These are phyloP conservation scores for Rhabdornis inornatus DNA, from an alignment of 2,113 vertebrate species.

Conservation along the genomic window DNA sequence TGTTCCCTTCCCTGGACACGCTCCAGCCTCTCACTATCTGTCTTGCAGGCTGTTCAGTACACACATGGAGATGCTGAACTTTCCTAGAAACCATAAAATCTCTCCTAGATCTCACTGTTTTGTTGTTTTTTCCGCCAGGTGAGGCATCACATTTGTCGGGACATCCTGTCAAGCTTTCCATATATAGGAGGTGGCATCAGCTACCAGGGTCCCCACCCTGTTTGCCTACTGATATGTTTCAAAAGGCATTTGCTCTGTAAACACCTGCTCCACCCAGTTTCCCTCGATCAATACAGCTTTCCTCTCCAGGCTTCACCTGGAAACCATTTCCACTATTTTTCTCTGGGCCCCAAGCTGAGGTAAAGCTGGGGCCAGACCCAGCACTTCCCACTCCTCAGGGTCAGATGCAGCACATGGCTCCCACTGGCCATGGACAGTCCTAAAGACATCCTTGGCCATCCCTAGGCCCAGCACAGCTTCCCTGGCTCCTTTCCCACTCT, in stretches of 20 bases:
- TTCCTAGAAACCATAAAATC: constrained; percentile 14
- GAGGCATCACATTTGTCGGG: not conserved
- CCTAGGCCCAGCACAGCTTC: not conserved
- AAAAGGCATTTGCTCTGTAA: not conserved
- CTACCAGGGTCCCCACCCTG: not conserved
- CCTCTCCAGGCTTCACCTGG: not conserved
- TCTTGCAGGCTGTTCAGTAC: not conserved
- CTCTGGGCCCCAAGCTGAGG: not conserved
- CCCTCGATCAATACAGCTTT: not conserved
- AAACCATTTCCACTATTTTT: not conserved
- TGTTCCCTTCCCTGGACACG: accelerated
- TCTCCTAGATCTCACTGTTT: not conserved
- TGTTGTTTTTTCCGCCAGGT: not conserved
- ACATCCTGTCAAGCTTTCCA: not conserved
- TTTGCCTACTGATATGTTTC: not conserved
- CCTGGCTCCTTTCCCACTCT: not conserved
- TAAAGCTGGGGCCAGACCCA: not conserved
- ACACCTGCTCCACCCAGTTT: not conserved
- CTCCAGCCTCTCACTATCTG: not conserved
- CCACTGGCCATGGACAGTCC: not conserved
- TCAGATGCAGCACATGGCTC: not conserved
- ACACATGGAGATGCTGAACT: not conserved
- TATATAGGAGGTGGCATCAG: not conserved
- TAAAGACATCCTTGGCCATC: not conserved
- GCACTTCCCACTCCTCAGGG: not conserved